Evolutionary conservation across 2,888 invertebrate genomes (phyloP).

Genomic region (Tachina grossa): DNA sequence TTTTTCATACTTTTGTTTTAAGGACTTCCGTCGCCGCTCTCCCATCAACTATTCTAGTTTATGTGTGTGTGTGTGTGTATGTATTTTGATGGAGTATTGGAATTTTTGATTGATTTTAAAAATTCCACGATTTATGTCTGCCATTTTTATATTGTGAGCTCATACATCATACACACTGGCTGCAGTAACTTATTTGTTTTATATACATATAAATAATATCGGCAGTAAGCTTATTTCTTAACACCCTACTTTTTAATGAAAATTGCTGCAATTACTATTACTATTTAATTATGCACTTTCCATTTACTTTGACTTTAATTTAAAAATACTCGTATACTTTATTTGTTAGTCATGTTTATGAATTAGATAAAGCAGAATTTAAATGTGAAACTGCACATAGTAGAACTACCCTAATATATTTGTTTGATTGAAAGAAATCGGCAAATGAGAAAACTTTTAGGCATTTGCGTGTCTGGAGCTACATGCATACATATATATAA

Average conservation of each 20-base stretch:
- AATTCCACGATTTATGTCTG: conserved; percentile 72
- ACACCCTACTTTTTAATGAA: conserved; percentile 4
- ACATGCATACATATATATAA: not conserved
- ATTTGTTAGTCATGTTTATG: too few relatives aligned
- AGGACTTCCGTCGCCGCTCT: not conserved
- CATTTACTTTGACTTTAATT: too few relatives aligned
- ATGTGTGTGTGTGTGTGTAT: conserved; percentile 25
- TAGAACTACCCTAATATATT: too few relatives aligned
- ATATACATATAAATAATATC: not conserved
- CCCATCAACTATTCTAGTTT: conserved; percentile 1
- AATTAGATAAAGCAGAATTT: too few relatives aligned
- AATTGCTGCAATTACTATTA: not conserved
- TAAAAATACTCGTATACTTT: too few relatives aligned
- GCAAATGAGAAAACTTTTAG: not conserved
- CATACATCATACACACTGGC: conserved; percentile 59
- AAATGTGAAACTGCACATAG: too few relatives aligned
- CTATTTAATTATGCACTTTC: not conserved
- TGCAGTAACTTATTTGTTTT: conserved; percentile 58
- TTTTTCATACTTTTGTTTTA: conserved; percentile 26
- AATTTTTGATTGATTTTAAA: conserved; percentile 73
- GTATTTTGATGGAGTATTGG: conserved; percentile 63
- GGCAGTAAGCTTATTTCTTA: not conserved
- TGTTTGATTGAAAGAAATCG: too few relatives aligned
- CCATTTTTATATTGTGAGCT: conserved; percentile 66
- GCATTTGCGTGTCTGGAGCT: not conserved